phyloP scores from a whole-genome alignment of 2,113 vertebrate genomes.

The Puma concolor region DNA sequence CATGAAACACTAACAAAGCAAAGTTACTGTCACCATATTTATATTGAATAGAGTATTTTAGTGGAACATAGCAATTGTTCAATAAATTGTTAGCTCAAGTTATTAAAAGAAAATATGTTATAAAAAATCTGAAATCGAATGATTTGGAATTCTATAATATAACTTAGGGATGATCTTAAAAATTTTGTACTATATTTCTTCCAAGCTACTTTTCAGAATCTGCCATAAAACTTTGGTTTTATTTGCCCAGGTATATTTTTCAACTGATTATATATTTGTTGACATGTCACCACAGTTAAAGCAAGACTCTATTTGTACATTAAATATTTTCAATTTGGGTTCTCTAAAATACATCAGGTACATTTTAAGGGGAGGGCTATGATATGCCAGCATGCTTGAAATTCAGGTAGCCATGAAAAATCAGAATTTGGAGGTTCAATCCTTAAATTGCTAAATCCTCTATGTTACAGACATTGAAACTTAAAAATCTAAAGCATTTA shows the following conservation, averaged over 20 bases:
- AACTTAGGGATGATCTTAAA: background rate
- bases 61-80: background rate
- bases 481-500: background rate
- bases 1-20: background rate
- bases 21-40: background rate
- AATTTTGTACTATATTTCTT: background rate
- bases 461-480: background rate
- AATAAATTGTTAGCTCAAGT: background rate
- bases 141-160: background rate
- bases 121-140: background rate
- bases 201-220: background rate
- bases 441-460: background rate
- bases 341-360: background rate
- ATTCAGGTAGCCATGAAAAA: background rate
- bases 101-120: background rate
- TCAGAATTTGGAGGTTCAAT: background rate
- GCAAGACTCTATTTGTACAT: background rate
- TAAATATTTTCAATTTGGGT: background rate
- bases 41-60: background rate
- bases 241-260: background rate
- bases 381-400: background rate
- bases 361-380: background rate
- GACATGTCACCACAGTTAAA: background rate
- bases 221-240: background rate
- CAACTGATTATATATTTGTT: background rate